Evolutionary conservation across 2,888 invertebrate genomes (phyloP).

Genomic region (Drosophila paramelanica): DNA sequence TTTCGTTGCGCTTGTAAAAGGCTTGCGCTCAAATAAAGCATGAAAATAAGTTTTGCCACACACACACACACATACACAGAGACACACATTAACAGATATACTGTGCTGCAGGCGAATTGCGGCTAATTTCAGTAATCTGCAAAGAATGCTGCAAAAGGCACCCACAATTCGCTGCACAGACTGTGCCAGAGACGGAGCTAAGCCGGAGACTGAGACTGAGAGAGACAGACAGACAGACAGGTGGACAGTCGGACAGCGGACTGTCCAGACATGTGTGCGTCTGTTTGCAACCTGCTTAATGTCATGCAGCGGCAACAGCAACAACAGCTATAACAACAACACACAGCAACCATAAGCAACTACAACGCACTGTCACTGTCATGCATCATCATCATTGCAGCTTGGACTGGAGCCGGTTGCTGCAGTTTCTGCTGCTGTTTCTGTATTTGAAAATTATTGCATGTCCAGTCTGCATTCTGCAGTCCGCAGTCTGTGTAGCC

Average conservation of each 20-base stretch:
- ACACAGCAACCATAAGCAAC: constrained; percentile 48
- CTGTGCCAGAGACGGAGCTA: constrained; percentile 19
- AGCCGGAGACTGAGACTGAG: constrained; percentile 11
- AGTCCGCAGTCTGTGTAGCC: constrained; percentile 28
- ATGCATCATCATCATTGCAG: constrained; percentile 77
- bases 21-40: constrained; percentile 72
- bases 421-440: constrained; percentile 54
- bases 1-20: constrained; percentile 81
- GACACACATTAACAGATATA: neutral
- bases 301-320: constrained; percentile 78
- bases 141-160: constrained; percentile 75
- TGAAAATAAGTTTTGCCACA: constrained; percentile 76
- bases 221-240: constrained; percentile 7
- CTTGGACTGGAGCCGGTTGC: constrained; percentile 47
- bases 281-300: constrained; percentile 82
- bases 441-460: constrained; percentile 81
- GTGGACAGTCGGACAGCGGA: constrained; percentile 9
- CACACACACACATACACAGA: constrained; percentile 14
- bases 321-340: constrained; percentile 19
- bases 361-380: constrained; percentile 81
- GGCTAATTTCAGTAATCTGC: constrained; percentile 78
- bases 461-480: constrained; percentile 67
- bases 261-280: constrained; percentile 67
- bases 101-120: constrained; percentile 59
- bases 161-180: constrained; percentile 81